Evolutionary conservation across 1,140 invertebrate genomes (phyloP).

Genomic region (Philotrypesis tridentata): DNA sequence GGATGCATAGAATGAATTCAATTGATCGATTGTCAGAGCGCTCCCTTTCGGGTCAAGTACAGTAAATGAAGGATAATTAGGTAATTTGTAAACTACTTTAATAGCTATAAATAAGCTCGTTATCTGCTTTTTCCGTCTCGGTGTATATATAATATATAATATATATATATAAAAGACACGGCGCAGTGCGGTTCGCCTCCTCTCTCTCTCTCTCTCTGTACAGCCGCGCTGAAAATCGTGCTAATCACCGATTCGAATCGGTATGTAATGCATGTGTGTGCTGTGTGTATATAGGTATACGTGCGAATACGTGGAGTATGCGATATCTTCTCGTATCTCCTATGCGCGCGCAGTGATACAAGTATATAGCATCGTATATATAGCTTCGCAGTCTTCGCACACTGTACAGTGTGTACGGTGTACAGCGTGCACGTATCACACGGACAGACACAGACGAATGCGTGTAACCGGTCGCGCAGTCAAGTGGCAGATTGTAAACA

Average conservation of each 20-base stretch:
- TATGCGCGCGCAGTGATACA: background rate
- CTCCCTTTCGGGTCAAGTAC: background rate
- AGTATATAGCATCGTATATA: background rate
- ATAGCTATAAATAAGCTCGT: no score
- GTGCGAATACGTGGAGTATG: background rate
- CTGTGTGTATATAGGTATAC: no score
- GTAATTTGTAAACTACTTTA: no score
- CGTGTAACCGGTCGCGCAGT: constrained; percentile 53
- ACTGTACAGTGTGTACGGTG: no score
- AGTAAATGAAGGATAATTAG: no score
- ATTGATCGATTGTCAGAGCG: constrained; percentile 65
- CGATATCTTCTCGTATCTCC: background rate
- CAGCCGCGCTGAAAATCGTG: background rate
- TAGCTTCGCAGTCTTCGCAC: no score
- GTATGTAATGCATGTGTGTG: no score
- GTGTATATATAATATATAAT: background rate
- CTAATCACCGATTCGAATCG: constrained; percentile 19
- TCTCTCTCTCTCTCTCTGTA: no score
- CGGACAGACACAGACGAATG: constrained; percentile 4
- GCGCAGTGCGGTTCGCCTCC: no score
- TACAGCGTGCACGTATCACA: no score
- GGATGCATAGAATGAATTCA: no score
- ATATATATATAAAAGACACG: background rate
- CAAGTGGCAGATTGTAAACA: constrained; percentile 70
- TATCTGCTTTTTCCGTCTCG: background rate